Evolutionary conservation across 2,797 vertebrate genomes (phyloP).

Genomic region (Macroramphosus scolopax): DNA sequence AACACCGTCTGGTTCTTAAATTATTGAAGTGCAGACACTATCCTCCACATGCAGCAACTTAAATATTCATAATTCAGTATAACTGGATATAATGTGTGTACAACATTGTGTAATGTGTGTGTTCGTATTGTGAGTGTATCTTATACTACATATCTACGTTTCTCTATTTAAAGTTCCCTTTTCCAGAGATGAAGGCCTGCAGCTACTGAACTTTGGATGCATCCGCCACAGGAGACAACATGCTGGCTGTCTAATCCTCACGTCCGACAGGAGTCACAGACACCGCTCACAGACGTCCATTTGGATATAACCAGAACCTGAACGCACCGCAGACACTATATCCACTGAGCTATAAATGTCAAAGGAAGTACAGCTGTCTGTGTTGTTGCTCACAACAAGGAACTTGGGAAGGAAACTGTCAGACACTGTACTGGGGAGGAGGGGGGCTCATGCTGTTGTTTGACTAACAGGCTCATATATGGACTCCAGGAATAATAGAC

Average conservation of each 20-base stretch:
- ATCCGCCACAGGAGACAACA: constrained; percentile 52
- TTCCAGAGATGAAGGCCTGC: constrained; percentile 46
- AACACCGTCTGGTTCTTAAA: background rate
- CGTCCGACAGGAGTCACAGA: constrained; percentile 56
- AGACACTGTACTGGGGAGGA: constrained; percentile 15
- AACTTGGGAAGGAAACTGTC: constrained; percentile 44
- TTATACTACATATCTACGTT: constrained; percentile 22
- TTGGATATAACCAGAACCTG: constrained; percentile 35
- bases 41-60: constrained; percentile 1
- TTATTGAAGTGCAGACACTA: constrained; percentile 3
- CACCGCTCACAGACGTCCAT: constrained; percentile 50
- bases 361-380: constrained; percentile 39
- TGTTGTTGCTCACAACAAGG: constrained; percentile 34
- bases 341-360: constrained; percentile 38
- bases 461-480: constrained; percentile 18
- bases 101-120: constrained; percentile 9
- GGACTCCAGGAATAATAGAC: constrained; percentile 21
- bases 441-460: too few relatives aligned
- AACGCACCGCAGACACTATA: constrained; percentile 35
- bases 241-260: constrained; percentile 62
- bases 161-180: constrained; percentile 33
- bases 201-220: constrained; percentile 53
- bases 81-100: constrained; percentile 6
- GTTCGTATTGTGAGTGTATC: constrained; percentile 18
- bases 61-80: constrained; percentile 10